phyloP scores from a whole-genome alignment of 2,113 vertebrate species.

The Gorsachius goisagi region DNA sequence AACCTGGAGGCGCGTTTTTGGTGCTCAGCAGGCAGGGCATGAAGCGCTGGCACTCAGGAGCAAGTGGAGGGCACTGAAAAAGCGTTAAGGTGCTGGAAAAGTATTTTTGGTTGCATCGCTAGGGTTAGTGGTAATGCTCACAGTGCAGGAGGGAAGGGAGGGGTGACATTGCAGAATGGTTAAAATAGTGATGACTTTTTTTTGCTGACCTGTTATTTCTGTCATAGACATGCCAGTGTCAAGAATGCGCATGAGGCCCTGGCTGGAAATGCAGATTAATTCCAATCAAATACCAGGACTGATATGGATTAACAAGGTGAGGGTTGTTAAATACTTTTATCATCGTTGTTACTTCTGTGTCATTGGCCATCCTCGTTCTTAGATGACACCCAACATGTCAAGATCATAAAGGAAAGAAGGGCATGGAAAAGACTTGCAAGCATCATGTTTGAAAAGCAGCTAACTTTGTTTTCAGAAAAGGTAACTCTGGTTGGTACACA shows the following conservation, averaged over 20 bases:
- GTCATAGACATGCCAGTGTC: slow-evolving; percentile 85
- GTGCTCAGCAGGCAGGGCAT: not conserved
- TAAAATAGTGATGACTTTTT: rapidly evolving
- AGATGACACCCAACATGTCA: not conserved
- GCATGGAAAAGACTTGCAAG: not conserved
- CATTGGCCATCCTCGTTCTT: not conserved
- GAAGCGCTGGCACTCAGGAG: not conserved
- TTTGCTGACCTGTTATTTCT: not conserved
- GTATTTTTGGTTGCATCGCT: not conserved
- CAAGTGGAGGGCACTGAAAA: not conserved
- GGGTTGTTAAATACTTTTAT: not conserved
- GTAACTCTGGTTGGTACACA: not conserved
- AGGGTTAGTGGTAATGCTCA: rapidly evolving
- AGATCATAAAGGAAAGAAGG: not conserved
- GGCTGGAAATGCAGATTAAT: slow-evolving; percentile 91
- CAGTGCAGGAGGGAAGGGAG: not conserved
- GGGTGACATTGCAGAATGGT: rapidly evolving
- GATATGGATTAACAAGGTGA: slow-evolving; percentile 91
- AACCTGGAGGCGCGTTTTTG: not conserved
- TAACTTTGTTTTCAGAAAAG: not conserved
- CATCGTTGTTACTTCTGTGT: not conserved
- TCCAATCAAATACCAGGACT: slow-evolving; percentile 85
- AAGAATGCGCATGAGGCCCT: slow-evolving; percentile 95
- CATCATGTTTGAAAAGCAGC: not conserved
- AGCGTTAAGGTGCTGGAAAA: not conserved